phyloP scores from a whole-genome alignment of 2,888 invertebrate genomes.

The Tenthredo mesomela region DNA sequence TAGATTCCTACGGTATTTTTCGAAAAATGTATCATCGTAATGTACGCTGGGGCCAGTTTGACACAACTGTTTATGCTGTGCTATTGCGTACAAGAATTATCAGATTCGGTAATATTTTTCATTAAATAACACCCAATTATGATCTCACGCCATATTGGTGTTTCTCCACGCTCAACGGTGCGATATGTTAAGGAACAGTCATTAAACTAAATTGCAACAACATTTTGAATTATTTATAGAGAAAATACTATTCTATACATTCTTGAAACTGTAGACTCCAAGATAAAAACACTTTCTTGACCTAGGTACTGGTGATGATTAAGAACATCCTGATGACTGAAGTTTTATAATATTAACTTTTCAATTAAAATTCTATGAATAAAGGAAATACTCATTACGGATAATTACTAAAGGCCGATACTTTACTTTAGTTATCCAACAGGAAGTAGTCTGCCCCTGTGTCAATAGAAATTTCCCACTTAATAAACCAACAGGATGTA shows the following conservation, averaged over 20 bases:
- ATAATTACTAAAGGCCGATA: constrained; percentile 37
- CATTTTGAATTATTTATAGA: neutral
- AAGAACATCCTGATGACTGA: neutral
- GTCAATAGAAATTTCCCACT: constrained; percentile 9
- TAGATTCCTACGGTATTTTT: constrained; percentile 31
- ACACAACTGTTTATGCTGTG: constrained; percentile 65
- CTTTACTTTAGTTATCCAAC: constrained; percentile 29
- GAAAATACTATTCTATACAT: neutral
- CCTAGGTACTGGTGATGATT: neutral
- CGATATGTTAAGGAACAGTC: neutral
- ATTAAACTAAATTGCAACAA: neutral
- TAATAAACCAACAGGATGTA: constrained; percentile 30
- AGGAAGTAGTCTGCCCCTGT: constrained; percentile 43
- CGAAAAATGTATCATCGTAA: constrained; percentile 51
- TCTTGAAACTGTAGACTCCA: neutral
- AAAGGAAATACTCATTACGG: constrained; percentile 43
- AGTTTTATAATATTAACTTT: neutral
- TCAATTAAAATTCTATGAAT: constrained; percentile 20
- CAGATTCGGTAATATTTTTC: constrained; percentile 62
- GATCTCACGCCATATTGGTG: neutral
- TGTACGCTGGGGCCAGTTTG: constrained; percentile 58
- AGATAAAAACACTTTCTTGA: neutral
- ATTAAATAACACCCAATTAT: neutral
- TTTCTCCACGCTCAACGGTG: neutral
- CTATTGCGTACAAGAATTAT: constrained; percentile 62